Evolutionary conservation across 2,797 vertebrate genomes (phyloP).

Genomic region (Brachyalestes nurse): DNA sequence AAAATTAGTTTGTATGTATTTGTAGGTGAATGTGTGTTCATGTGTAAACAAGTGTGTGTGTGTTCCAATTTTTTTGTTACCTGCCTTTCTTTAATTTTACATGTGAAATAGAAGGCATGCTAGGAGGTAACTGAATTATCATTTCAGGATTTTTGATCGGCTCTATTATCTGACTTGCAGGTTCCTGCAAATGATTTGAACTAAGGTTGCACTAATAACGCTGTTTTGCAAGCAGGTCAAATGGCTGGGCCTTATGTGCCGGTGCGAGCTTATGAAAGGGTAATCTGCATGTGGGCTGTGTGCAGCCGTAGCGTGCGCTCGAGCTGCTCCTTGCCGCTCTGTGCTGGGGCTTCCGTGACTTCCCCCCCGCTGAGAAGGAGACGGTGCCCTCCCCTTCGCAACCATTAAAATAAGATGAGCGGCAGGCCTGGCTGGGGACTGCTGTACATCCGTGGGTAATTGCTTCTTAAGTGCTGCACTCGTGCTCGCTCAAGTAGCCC

Average conservation of each 20-base stretch:
- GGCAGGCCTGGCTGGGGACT: constrained; percentile 54
- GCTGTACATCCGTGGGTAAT: constrained; percentile 75
- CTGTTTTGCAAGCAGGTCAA: constrained; percentile 2
- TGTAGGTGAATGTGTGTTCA: constrained; percentile 19
- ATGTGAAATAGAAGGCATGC: too few species aligned
- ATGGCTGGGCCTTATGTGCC: constrained; percentile 33
- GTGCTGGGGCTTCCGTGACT: constrained; percentile 76
- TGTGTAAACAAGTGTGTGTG: constrained; percentile 8
- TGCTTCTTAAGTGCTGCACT: constrained; percentile 79
- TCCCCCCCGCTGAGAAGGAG: constrained; percentile 79
- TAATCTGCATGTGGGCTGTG: constrained; percentile 15
- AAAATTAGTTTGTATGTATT: too few species aligned
- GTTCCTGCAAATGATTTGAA: too few species aligned
- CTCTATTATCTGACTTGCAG: too few species aligned
- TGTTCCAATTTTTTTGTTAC: too few species aligned
- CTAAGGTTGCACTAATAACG: neutral
- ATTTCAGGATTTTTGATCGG: too few species aligned
- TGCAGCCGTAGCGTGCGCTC: constrained; percentile 68
- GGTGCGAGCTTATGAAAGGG: constrained; percentile 34
- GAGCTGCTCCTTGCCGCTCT: constrained; percentile 16
- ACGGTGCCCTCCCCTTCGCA: constrained; percentile 73
- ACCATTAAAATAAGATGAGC: constrained; percentile 80
- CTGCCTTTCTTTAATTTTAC: too few species aligned
- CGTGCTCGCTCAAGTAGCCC: constrained; percentile 71
- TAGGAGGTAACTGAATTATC: too few species aligned